Evolutionary conservation across 2,113 vertebrate genomes (phyloP).

Genomic region (Crotalus tigris): DNA sequence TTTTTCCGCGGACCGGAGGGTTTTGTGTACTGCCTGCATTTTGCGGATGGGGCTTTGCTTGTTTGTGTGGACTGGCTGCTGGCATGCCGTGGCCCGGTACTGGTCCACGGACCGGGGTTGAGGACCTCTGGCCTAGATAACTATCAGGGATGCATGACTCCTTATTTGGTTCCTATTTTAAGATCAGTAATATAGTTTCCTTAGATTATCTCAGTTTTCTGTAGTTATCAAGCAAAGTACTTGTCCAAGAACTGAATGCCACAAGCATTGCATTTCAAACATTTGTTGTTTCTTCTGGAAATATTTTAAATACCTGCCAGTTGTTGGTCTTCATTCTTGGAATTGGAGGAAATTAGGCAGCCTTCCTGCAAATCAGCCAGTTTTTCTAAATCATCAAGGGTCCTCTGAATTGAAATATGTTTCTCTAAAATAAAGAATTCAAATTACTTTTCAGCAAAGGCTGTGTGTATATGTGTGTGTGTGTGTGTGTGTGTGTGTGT

Average conservation of each 20-base stretch:
- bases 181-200: background rate
- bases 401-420: constrained; percentile 90
- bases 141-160: background rate
- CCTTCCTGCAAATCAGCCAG: constrained; percentile 81
- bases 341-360: constrained; percentile 54
- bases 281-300: background rate
- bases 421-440: constrained; percentile 74
- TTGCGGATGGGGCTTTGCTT: too few species aligned
- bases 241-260: background rate
- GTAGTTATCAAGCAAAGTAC: background rate
- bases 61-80: too few species aligned
- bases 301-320: constrained; percentile 50
- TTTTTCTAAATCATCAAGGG: constrained; percentile 83
- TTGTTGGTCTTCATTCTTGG: constrained; percentile 48
- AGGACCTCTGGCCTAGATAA: background rate
- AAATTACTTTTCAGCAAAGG: background rate
- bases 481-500: background rate
- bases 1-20: too few species aligned
- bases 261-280: background rate
- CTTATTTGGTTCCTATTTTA: background rate
- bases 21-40: too few species aligned
- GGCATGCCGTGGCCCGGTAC: too few species aligned
- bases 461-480: background rate
- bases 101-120: too few species aligned
- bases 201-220: background rate